Evolutionary conservation across 1,140 invertebrate species (phyloP), one percentile per base, ranked within the genome.

Genomic region (Diploscapter pachys): DNA sequence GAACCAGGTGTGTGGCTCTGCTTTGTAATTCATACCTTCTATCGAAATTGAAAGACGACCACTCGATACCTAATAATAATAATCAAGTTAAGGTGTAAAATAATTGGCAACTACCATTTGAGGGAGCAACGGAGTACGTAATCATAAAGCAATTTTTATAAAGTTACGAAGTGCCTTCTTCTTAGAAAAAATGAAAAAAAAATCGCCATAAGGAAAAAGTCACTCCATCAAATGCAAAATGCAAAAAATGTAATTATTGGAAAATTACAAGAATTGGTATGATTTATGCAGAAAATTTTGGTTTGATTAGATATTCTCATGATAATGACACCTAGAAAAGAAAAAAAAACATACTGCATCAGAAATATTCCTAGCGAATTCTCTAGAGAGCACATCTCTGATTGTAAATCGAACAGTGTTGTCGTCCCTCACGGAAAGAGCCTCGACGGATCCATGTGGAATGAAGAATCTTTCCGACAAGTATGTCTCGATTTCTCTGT

Each of bases 391-490:
- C 11, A 71, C 55, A 48, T 75, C 76, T 48, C 73, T 64, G 2
- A 82, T 71, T 49, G 72, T 77, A 51, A 82, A 82, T 8, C 79
- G 59, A 31, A 83, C 74, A 8, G 76, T 73, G 61, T 83, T 83
- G 62, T 83, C 80, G 63, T 81, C 82, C 52, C 73, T 72, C 5
- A 83, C 51, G 9, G 63, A 64, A 61, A 74, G 54, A 54, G 64
- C 13, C 9, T 31, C 31, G 31, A 31, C 31, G 31, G 31, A 31
- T 31, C 62, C 63, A 56, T 63, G 62, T 54, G 72, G 72, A 11
- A 74, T 74, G 51, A 68, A 61, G 72, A 67, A 68, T 3, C 63
- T 4, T 4, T 68, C 53, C 31, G 4, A 64, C 53, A n/a, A 74
- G 65, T n/a, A 68, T 55, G 31, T 74, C 48, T 31, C 31, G 31